Evolutionary conservation across 2,888 invertebrate genomes (phyloP), one percentile per base, ranked within the genome.

Genomic region (Harpalus rubripes): DNA sequence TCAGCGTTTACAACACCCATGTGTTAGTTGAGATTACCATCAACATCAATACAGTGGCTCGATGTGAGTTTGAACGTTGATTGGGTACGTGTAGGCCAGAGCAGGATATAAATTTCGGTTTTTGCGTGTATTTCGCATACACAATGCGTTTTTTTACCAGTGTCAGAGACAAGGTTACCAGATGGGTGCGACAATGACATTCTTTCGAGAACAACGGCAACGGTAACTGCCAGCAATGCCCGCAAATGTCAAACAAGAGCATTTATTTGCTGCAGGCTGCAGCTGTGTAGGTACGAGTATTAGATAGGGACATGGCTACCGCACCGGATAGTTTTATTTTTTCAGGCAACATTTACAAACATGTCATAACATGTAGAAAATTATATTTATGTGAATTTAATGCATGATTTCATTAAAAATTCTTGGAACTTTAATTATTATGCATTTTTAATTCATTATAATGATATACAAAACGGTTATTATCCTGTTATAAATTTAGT

Each of bases 101-200:
- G 68, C 68, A 72, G 72, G 72, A 74, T 74, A 74, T 44, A 68
- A 68, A 74, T 74, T 44, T 74, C 41, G 68, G n/a, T 32, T 74
- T 16, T 44, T 74, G 7, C 72, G n/a, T 16, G 41, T 16, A 74
- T 44, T 74, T 44, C 44, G 44, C 68, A 39, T 68, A 74, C 72
- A 74, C 44, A 44, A 74, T 74, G 44, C 72, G 41, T 74, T 74
- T 74, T 68, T 74, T 44, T 68, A 68, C 7, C 68, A 68, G 16
- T 44, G 16, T 32, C 39, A 39, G n/a, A 41, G 16, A 12, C 72
- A 74, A 74, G 72, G 72, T 74, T 74, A 74, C 16, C 18, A 74
- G 72, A 52, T 74, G 44, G 72, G 72, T 44, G 72, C 44, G 72
- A 74, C 72, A 74, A 74, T 74, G 16, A 44, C 72, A 74, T 74